Base-by-base conservation (phyloP, 2,113 vertebrate genomes). In the Kobus ellipsiprymnus region DNA sequence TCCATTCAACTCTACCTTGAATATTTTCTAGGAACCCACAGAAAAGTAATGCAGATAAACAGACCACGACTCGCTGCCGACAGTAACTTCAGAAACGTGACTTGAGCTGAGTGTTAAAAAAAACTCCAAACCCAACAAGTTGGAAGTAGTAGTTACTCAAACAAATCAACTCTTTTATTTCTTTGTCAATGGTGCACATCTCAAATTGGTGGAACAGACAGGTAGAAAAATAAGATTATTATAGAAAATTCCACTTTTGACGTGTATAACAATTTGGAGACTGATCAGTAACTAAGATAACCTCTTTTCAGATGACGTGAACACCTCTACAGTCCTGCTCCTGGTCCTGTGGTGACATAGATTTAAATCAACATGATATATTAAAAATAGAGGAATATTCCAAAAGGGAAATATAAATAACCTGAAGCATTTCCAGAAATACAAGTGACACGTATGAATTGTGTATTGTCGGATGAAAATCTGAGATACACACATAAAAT, bases 91-190 rank as follows among this genome's bases (percentile, higher is more conserved):
- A 17, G 36, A 97, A 95, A 23, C 40, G 40, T 0, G 14, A 33
- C 46, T 55, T 14, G 71, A 97, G 90, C 55, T 80, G 64, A 94
- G 77, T 1, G 33, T 46, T 21, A 30, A 33, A 48, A 33, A 40
- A 46, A n/a, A 86, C 29, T 16, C 89, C 64, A 97, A 94, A 48
- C 16, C 30, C 82, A 95, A 87, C 82, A 92, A 48, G 87, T 83
- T 97, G 93, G 87, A 98, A 98, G 95, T 86, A 94, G 40, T 11
- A 86, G 98, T 98, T 99, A 98, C 98, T 99, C 96, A 97, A 95
- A 54, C 52, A 96, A 98, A 91, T 59, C 91, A 93, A 95, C 94
- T 86, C 84, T 55, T 87, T 77, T 25, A 48, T 94, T 94, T 98
- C 93, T 82, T 98, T 97, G 84, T 83, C 90, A 52, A 94, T 89